phyloP scores from a whole-genome alignment of 2,888 invertebrate genomes.

The Phyto melanocephala region DNA sequence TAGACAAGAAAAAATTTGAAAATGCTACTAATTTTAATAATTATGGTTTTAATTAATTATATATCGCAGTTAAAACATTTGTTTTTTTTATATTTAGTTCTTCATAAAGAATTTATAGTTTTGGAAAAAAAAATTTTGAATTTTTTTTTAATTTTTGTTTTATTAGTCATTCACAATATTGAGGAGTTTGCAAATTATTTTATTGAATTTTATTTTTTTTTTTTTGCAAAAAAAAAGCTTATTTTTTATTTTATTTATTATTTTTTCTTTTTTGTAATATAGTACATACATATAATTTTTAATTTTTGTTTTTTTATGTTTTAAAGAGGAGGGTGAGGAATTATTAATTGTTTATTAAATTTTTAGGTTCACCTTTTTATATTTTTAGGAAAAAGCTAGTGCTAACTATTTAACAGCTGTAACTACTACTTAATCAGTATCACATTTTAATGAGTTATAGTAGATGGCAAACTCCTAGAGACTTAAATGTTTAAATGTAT shows the following conservation, averaged over 20 bases:
- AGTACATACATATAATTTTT: slow-evolving; percentile 31
- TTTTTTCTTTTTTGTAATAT: too few relatives aligned
- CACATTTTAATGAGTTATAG: slow-evolving; percentile 65
- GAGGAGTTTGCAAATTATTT: slow-evolving; percentile 53
- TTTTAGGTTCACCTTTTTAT: background rate
- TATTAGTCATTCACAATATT: slow-evolving; percentile 59
- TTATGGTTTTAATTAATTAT: slow-evolving; percentile 9
- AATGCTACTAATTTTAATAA: slow-evolving; percentile 34
- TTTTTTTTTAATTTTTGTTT: slow-evolving; percentile 19
- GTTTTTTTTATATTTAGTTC: slow-evolving; percentile 13
- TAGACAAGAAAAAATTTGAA: slow-evolving; percentile 59
- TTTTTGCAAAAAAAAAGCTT: slow-evolving; percentile 41
- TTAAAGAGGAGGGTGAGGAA: slow-evolving; percentile 7
- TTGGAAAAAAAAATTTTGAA: slow-evolving; percentile 49
- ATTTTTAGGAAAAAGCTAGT: slow-evolving; percentile 59
- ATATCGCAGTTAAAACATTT: slow-evolving; percentile 56
- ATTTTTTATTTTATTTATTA: slow-evolving; percentile 1
- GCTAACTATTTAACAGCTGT: slow-evolving; percentile 64
- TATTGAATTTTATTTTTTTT: background rate
- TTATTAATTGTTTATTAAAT: slow-evolving; percentile 23
- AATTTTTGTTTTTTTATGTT: background rate
- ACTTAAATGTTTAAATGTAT: slow-evolving; percentile 45
- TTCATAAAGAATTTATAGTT: slow-evolving; percentile 13
- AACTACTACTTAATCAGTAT: slow-evolving; percentile 66
- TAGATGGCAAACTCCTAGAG: slow-evolving; percentile 63